A percentile compares a stretch with the other conserved stretches of the same genome.
Conservation (phyloP, 1,140 invertebrate genomes). For the Drosophila littoralis region DNA sequence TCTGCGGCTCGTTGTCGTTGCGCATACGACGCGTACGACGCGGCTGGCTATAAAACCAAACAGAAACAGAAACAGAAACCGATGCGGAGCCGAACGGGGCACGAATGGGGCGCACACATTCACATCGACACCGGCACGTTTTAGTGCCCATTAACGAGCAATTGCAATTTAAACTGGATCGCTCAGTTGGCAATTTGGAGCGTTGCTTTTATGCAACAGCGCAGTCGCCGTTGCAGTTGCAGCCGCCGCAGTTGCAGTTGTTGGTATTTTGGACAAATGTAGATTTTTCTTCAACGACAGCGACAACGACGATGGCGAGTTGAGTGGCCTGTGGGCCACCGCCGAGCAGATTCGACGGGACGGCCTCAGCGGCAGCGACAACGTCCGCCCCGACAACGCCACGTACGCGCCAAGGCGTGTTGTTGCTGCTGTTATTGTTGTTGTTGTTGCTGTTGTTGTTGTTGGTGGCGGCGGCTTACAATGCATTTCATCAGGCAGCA, state of each 20-base stretch:
- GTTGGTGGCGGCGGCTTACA: conserved; percentile 61
- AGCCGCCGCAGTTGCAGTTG: conserved; percentile 49
- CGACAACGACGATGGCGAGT: conserved; percentile 49
- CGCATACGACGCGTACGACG: conserved; percentile 75
- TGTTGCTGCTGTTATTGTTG: conserved; percentile 24
- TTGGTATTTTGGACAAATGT: conserved; percentile 82
- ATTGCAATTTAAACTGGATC: conserved; percentile 85
- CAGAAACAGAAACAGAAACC: conserved; percentile 25
- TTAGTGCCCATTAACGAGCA: conserved; percentile 84
- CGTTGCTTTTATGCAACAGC: conserved; percentile 82
- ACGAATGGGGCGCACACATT: conserved; percentile 16
- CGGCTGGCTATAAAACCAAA: conserved; percentile 57
- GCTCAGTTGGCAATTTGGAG: conserved; percentile 83
- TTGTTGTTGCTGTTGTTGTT: conserved; percentile 21
- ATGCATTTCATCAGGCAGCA: conserved; percentile 77
- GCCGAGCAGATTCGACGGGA: conserved; percentile 50
- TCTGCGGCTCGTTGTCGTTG: conserved; percentile 47
- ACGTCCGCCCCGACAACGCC: conserved; percentile 67
- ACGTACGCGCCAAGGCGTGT: conserved; percentile 72
- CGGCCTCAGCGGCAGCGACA: conserved; percentile 36
- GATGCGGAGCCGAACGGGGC: conserved; percentile 20
- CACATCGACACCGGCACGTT: conserved; percentile 78
- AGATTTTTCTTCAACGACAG: conserved; percentile 53
- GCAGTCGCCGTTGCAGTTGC: conserved; percentile 36
- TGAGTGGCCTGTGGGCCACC: conserved; percentile 73